These are phyloP conservation scores for Acleris cristana DNA, from an alignment of 2,888 invertebrate genomes.

Conservation along the genomic window DNA sequence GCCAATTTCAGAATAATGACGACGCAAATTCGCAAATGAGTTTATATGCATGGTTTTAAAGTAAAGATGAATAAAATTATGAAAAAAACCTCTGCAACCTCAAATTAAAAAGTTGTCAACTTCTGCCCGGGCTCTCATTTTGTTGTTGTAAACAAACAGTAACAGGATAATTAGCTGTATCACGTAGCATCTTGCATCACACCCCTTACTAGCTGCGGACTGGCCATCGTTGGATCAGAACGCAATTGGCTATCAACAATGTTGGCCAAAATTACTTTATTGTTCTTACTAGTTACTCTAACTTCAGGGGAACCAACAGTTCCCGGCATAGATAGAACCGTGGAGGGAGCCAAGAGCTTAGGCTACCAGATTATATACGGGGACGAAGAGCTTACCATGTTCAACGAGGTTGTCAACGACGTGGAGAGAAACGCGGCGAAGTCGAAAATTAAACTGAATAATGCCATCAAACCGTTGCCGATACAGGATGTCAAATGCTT, in stretches of 20 bases:
- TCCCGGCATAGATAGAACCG: slow-evolving; percentile 54
- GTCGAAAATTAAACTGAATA: slow-evolving; percentile 52
- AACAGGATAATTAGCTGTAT: slow-evolving; percentile 57
- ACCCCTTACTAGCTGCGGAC: slow-evolving; percentile 40
- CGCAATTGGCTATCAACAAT: slow-evolving; percentile 49
- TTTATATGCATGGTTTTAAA: no score
- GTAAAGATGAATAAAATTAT: no score
- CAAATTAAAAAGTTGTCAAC: slow-evolving; percentile 40
- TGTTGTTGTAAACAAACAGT: slow-evolving; percentile 52
- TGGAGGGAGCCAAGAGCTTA: slow-evolving; percentile 59
- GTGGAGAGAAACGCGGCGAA: slow-evolving; percentile 58
- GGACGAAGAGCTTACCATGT: slow-evolving; percentile 62
- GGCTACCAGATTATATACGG: slow-evolving; percentile 66
- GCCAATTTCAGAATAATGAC: no score
- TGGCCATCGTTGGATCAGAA: slow-evolving; percentile 41
- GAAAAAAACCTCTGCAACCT: neutral
- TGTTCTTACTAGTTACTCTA: slow-evolving; percentile 41
- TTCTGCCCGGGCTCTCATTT: slow-evolving; percentile 56
- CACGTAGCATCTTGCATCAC: slow-evolving; percentile 62
- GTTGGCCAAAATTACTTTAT: slow-evolving; percentile 47
- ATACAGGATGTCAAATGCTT: slow-evolving; percentile 72
- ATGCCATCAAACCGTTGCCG: slow-evolving; percentile 58
- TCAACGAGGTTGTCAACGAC: slow-evolving; percentile 64
- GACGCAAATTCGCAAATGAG: no score
- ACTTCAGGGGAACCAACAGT: slow-evolving; percentile 48